Evolutionary conservation across 2,888 invertebrate genomes (phyloP), one percentile per base, ranked within the genome.

Genomic region (Thereva nobilitata): DNA sequence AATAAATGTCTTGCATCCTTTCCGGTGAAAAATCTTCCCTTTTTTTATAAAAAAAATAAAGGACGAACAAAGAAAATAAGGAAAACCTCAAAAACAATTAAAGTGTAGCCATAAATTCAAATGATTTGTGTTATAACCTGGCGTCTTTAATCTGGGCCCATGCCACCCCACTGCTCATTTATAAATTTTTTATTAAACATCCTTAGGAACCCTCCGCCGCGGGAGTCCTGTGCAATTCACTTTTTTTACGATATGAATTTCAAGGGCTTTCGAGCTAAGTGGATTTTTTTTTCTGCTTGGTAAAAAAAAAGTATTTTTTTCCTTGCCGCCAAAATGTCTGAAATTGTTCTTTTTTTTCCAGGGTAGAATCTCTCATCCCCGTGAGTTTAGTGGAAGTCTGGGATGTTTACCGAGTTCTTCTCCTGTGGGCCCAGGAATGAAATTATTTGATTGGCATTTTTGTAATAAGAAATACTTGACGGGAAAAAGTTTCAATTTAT

Each of bases 151-250:
- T 71, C 70, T 71, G 71, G 68, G 70, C 69, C 70, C 69, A 61
- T 69, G 71, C 67, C 70, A 70, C 70, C 71, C 70, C 69, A 71
- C 69, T 70, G 69, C 72, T 72, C 72, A 72, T 72, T 72, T 72
- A 72, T 72, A 72, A 72, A 72, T 72, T 72, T 72, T 72, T 72
- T 72, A 72, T 72, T 72, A 72, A 72, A 72, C 70, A 72, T 72
- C 72, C 72, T 71, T 72, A 70, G 67, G 70, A 70, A 70, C 68
- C 72, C 70, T 49, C 63, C 64, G 57, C 68, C 67, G 70, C 71
- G 65, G 67, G 71, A 70, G 70, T 69, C 23, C 23, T 70, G 69
- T 68, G 70, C 61, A 61, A 61, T 61, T 61, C 61, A 50, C 50
- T 68, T 69, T 68, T 23, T 69, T 69, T 67, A 67, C 66, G 68